phyloP scores from a whole-genome alignment of 2,888 invertebrate species.

The Linnaemya vulpina region DNA sequence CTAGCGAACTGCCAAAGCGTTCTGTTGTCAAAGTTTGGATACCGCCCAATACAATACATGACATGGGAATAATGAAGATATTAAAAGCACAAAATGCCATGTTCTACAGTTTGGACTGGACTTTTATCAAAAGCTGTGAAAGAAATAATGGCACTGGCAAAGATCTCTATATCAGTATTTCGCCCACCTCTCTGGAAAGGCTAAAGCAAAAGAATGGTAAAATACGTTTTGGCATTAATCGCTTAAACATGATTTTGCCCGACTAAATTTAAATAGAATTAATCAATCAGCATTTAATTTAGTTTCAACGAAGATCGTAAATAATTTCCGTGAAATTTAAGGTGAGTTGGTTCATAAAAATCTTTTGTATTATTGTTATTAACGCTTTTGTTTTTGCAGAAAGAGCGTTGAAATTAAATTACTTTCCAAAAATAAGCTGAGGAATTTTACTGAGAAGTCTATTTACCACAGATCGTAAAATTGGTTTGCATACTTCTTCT shows the following conservation, averaged over 20 bases:
- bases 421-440: not conserved
- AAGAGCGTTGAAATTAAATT: not conserved
- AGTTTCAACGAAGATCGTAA: not conserved
- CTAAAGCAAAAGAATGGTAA: not conserved
- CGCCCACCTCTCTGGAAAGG: not conserved
- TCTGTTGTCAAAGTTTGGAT: conserved; percentile 12
- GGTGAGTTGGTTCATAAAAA: not conserved
- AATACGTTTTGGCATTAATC: conserved; percentile 7
- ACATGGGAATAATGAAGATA: not conserved
- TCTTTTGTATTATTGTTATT: not conserved
- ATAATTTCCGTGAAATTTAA: not conserved
- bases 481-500: not conserved
- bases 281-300: not conserved
- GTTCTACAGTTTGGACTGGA: conserved; percentile 11
- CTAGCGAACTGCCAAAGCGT: not conserved
- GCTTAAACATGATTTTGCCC: conserved; percentile 2
- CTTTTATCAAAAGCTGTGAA: conserved; percentile 1
- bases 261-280: not conserved
- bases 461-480: not conserved
- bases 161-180: conserved; percentile 31
- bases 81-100: conserved; percentile 12
- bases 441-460: not conserved
- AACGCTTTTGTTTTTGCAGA: not conserved
- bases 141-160: not conserved
- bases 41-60: conserved; percentile 13